Evolutionary conservation across 2,888 invertebrate genomes (phyloP).

Genomic region (Lepidonotus clava): DNA sequence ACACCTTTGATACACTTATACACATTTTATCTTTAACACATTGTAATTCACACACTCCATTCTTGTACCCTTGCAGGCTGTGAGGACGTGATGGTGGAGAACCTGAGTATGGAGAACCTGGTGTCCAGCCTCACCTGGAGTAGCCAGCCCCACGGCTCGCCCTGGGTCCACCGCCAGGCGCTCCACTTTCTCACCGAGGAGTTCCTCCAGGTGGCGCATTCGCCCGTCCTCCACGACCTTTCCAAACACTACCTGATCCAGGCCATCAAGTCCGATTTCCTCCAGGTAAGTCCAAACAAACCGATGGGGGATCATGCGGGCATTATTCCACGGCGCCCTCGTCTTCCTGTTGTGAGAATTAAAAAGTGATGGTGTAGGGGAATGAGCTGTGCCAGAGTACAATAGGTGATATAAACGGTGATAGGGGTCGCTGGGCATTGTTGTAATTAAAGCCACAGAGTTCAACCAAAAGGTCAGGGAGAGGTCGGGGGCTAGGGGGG

Average conservation of each 20-base stretch:
- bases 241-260: slow-evolving; percentile 88
- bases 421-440: no score
- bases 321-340: no score
- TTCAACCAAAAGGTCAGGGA: no score
- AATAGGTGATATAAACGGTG: no score
- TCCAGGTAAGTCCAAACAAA: slow-evolving; percentile 79
- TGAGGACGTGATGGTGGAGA: slow-evolving; percentile 95
- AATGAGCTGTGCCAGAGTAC: no score
- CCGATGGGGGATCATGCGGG: no score
- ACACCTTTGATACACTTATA: neutral
- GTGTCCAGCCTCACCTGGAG: slow-evolving; percentile 92
- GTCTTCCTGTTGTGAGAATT: no score
- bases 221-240: slow-evolving; percentile 88
- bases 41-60: neutral
- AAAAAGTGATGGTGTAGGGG: no score
- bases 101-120: slow-evolving; percentile 91
- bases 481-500: no score
- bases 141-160: slow-evolving; percentile 92
- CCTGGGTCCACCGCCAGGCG: slow-evolving; percentile 95
- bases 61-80: slow-evolving; percentile 85
- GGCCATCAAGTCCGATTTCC: slow-evolving; percentile 88
- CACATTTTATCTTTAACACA: neutral
- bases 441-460: no score
- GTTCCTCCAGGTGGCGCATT: slow-evolving; percentile 85
- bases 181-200: slow-evolving; percentile 95